Evolutionary conservation across 2,797 vertebrate species (phyloP).

Genomic region (Urocyon cinereoargenteus): DNA sequence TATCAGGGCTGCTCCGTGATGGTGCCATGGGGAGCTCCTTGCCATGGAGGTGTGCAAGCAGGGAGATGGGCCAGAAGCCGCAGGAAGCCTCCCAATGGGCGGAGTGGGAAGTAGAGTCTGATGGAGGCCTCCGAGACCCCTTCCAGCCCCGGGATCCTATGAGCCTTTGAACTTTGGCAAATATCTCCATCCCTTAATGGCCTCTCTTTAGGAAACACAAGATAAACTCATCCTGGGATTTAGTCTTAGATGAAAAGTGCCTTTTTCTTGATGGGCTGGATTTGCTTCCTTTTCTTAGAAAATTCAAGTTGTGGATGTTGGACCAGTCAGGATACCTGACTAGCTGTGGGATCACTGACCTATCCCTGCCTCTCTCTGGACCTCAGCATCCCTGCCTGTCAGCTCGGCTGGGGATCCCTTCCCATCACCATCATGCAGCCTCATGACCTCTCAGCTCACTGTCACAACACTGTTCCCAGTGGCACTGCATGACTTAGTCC

Average conservation of each 20-base stretch:
- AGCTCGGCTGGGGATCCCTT: neutral
- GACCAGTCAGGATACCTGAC: neutral
- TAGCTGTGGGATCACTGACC: neutral
- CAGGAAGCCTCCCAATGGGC: neutral
- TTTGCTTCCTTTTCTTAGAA: neutral
- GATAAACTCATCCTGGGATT: neutral
- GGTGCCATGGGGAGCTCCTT: neutral
- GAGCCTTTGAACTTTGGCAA: neutral
- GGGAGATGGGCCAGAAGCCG: neutral
- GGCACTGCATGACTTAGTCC: neutral
- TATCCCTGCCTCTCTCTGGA: neutral
- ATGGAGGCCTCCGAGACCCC: neutral
- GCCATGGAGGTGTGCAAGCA: rapidly evolving
- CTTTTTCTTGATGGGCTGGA: neutral
- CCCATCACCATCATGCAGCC: neutral
- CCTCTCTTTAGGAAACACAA: neutral
- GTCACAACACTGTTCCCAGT: neutral
- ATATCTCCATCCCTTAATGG: neutral
- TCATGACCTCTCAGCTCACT: neutral
- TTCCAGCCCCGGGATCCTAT: neutral
- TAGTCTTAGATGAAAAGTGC: neutral
- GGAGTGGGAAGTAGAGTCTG: neutral
- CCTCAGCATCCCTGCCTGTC: neutral
- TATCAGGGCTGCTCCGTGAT: rapidly evolving
- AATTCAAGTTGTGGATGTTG: neutral